Evolutionary conservation across 2,797 vertebrate species (phyloP).

Genomic region (Manis pentadactyla): DNA sequence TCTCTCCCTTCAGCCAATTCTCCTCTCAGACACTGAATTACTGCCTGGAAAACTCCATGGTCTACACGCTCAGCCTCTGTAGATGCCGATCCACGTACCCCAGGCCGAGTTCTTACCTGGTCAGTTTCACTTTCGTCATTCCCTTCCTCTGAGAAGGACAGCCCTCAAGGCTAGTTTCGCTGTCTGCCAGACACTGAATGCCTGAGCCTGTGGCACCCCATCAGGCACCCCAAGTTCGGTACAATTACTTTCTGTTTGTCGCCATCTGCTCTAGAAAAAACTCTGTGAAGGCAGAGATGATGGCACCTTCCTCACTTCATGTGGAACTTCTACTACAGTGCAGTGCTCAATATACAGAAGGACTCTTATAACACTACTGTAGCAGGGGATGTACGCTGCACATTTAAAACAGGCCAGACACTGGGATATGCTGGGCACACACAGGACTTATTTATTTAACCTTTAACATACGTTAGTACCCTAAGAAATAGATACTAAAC

Average conservation of each 20-base stretch:
- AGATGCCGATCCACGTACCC: neutral
- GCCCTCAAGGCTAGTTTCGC: neutral
- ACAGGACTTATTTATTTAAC: neutral
- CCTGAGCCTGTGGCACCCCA: no score
- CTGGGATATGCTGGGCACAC: neutral
- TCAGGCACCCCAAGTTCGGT: neutral
- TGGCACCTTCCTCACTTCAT: neutral
- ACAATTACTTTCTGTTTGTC: neutral
- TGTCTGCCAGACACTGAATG: neutral
- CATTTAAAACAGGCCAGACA: neutral
- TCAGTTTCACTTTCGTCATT: neutral
- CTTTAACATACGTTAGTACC: neutral
- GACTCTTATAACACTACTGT: neutral
- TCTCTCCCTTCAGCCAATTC: neutral
- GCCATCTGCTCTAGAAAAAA: neutral
- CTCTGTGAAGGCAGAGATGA: neutral
- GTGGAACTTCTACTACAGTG: neutral
- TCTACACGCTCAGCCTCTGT: neutral
- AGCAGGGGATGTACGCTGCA: neutral
- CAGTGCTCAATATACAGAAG: neutral
- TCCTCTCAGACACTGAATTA: conserved; percentile 2
- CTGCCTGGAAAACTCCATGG: neutral
- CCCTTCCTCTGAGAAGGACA: neutral
- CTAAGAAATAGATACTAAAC: neutral
- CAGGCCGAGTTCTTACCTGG: neutral